Base-by-base conservation (phyloP, 2,888 invertebrate genomes). In the Pandemis cinnamomeana region DNA sequence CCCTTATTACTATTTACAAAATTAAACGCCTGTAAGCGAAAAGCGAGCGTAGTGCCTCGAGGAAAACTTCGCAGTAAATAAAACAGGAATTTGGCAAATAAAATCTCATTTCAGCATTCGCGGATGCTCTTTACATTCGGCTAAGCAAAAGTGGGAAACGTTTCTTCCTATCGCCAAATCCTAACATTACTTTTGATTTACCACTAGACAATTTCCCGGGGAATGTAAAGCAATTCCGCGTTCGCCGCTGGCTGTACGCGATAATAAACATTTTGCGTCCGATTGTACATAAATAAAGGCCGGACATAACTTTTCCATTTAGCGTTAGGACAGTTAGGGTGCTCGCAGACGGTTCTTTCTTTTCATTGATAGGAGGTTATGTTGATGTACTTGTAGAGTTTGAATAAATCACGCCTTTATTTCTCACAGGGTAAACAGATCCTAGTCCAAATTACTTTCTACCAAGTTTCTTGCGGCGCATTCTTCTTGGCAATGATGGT, bases 171-270 rank as follows among this genome's bases (percentile, higher is more conserved):
- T 48, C 66, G 36, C 66, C 66, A 8, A 27, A 51, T 36, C 48
- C n/a, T 42, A 44, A 44, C 53, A 71, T 66, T 71, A 71, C 64
- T 78, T 82, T 75, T 72, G 77, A 72, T 79, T 75, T 63, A 67
- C 72, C 42, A 46, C 68, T 79, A 80, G 46, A 58, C 71, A 64
- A 58, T 71, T 67, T 71, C 60, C 67, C 48, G 51, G 48, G 60
- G 58, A 71, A 71, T 60, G 66, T 51, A 60, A 71, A 51, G 66
- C 71, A 61, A 61, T 60, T 53, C 60, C 48, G 61, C 61, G 13
- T 58, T 55, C 7, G 44, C 67, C 71, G 66, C 58, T 60, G 58
- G 46, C 67, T 62, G 42, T 60, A 41, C 53, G 63, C 67, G 42
- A 51, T 67, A 67, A 71, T 67, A 71, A 71, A 67, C 71, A 71